phyloP scores from a whole-genome alignment of 2,797 vertebrate genomes.

The Lophius americanus region DNA sequence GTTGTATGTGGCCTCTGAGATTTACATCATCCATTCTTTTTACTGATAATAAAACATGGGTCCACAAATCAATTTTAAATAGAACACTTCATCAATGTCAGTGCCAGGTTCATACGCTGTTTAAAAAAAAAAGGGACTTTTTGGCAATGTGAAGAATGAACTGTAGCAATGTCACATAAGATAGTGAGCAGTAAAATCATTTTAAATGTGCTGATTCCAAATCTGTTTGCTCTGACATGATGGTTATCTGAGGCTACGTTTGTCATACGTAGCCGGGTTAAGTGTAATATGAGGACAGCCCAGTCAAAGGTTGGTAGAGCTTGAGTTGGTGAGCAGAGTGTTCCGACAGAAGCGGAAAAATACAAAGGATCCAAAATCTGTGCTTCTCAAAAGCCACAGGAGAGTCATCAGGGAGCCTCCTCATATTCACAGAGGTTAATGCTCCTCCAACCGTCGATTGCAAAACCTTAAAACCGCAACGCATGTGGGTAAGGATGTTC shows the following conservation, averaged over 20 bases:
- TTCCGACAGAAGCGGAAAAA: conserved; percentile 50
- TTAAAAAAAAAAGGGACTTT: conserved; percentile 58
- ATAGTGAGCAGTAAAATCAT: conserved; percentile 32
- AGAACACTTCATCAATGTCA: conserved; percentile 62
- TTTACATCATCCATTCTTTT: conserved; percentile 57
- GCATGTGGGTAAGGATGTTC: conserved; percentile 52
- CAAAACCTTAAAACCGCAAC: conserved; percentile 25
- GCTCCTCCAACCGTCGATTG: conserved; percentile 32
- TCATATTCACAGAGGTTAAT: conserved; percentile 41
- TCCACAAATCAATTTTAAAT: conserved; percentile 49
- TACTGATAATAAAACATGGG: conserved; percentile 40
- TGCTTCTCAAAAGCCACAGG: conserved; percentile 38
- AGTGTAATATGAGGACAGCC: conserved; percentile 34
- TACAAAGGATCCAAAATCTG: conserved; percentile 20
- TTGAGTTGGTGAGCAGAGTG: conserved; percentile 26
- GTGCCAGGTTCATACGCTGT: conserved; percentile 36
- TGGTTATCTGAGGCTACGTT: conserved; percentile 34
- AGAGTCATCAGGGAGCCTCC: conserved; percentile 41
- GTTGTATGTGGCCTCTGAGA: conserved; percentile 53
- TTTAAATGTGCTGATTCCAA: conserved; percentile 12
- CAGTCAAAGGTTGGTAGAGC: conserved; percentile 23
- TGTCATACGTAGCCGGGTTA: conserved; percentile 10
- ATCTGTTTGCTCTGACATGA: conserved; percentile 44
- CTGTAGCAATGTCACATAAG: conserved; percentile 54
- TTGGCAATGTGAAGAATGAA: conserved; percentile 47